Evolutionary conservation across 2,113 vertebrate genomes (phyloP).

Genomic region (Dipodomys spectabilis): DNA sequence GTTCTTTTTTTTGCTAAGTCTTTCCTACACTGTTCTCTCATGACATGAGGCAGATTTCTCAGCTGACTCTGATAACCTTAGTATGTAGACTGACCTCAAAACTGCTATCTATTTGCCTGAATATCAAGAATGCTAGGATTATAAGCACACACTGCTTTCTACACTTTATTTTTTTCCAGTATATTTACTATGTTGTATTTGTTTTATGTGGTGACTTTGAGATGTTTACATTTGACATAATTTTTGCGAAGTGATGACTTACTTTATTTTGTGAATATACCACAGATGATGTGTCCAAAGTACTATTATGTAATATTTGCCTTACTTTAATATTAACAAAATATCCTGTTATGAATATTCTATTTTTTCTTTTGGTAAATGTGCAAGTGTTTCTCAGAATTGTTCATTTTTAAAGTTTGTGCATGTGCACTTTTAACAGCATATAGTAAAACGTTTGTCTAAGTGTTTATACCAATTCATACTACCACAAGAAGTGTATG

Average conservation of each 20-base stretch:
- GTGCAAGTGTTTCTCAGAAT: background rate
- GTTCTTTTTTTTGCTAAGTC: too few relatives aligned
- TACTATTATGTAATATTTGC: background rate
- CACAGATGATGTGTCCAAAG: background rate
- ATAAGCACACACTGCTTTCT: too few relatives aligned
- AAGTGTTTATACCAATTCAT: slow-evolving; percentile 25
- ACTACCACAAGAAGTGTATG: background rate
- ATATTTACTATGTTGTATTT: background rate
- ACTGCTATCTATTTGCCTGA: too few relatives aligned
- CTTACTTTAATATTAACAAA: background rate
- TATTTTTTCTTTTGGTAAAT: background rate
- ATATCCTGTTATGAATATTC: background rate
- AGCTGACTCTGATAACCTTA: too few relatives aligned
- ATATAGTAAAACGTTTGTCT: background rate
- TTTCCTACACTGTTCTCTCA: too few relatives aligned
- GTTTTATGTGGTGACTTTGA: background rate
- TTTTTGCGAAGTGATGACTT: background rate
- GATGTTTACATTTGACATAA: background rate
- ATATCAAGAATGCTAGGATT: too few relatives aligned
- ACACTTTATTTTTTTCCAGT: too few relatives aligned
- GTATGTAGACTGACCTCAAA: too few relatives aligned
- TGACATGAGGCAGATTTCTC: too few relatives aligned
- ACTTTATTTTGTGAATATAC: background rate
- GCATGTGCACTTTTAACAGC: background rate
- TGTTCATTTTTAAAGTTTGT: background rate